Conservation (phyloP, 2,797 vertebrate species). For the Hafferia zeledoni region DNA sequence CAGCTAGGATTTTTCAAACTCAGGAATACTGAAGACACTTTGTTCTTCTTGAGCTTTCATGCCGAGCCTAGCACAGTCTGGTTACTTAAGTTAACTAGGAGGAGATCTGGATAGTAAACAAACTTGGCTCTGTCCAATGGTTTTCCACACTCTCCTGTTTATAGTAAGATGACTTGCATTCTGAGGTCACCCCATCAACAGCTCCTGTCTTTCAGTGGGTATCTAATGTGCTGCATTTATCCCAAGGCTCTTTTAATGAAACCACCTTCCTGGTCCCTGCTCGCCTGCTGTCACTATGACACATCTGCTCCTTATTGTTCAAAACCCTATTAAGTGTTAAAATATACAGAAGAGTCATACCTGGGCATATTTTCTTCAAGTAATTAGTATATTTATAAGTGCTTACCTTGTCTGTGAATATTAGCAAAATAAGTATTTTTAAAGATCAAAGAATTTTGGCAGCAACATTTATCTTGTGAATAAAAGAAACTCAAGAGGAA, state of each 20-base stretch:
- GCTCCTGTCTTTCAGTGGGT: conserved; percentile 76
- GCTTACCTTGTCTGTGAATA: background rate
- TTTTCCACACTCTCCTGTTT: conserved; percentile 82
- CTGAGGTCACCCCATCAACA: conserved; percentile 80
- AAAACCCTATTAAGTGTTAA: conserved; percentile 28
- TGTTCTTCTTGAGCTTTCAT: conserved; percentile 62
- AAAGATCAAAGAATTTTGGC: conserved; percentile 11
- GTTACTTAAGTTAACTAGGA: conserved; percentile 77
- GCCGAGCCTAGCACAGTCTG: background rate
- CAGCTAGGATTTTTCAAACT: conserved; percentile 51
- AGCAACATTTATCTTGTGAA: background rate
- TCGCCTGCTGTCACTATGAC: conserved; percentile 72
- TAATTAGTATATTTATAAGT: background rate
- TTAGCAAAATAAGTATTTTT: background rate
- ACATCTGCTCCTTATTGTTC: conserved; percentile 72
- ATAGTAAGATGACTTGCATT: conserved; percentile 81
- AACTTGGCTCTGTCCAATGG: conserved; percentile 74
- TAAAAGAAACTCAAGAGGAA: conserved; percentile 28
- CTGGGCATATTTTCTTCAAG: background rate
- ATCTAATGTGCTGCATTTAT: conserved; percentile 74
- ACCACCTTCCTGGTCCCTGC: conserved; percentile 66
- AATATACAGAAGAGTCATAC: conserved; percentile 13
- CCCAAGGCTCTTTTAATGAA: conserved; percentile 73
- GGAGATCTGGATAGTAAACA: conserved; percentile 76
- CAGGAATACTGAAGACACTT: conserved; percentile 66